Evolutionary conservation across 2,797 vertebrate species (phyloP).

Genomic region (Mycteria americana): DNA sequence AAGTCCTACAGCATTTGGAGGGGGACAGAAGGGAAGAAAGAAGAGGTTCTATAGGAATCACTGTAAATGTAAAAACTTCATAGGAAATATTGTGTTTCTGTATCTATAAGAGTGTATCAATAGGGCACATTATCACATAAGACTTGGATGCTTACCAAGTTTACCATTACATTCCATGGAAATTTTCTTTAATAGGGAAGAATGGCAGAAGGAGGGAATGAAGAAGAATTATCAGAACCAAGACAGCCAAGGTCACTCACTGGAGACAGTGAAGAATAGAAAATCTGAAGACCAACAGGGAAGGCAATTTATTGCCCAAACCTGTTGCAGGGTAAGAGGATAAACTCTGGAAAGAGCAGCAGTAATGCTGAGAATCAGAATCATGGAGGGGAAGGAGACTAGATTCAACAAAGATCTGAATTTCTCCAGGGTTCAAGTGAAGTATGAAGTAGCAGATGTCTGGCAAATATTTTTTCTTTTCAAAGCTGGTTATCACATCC

Average conservation of each 20-base stretch:
- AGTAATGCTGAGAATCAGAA: neutral
- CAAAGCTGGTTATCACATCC: neutral
- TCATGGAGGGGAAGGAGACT: neutral
- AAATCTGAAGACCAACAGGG: neutral
- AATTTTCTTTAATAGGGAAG: neutral
- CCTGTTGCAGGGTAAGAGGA: neutral
- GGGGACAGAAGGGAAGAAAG: neutral
- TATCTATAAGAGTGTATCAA: neutral
- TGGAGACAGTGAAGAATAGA: neutral
- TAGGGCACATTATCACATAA: neutral
- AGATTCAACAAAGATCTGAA: neutral
- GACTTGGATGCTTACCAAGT: neutral
- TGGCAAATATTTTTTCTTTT: neutral
- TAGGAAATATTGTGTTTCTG: neutral
- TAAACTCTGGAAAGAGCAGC: neutral
- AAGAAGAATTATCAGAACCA: neutral
- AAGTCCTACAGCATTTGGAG: neutral
- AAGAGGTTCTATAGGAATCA: neutral
- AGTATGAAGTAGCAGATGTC: neutral
- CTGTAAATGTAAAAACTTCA: neutral
- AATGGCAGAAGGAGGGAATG: neutral
- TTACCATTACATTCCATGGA: neutral
- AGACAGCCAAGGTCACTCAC: neutral
- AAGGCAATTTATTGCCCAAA: neutral
- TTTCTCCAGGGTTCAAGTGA: neutral